Evolutionary conservation across 2,888 invertebrate genomes (phyloP), one percentile per base, ranked within the genome.

Genomic region (Patella caerulea): DNA sequence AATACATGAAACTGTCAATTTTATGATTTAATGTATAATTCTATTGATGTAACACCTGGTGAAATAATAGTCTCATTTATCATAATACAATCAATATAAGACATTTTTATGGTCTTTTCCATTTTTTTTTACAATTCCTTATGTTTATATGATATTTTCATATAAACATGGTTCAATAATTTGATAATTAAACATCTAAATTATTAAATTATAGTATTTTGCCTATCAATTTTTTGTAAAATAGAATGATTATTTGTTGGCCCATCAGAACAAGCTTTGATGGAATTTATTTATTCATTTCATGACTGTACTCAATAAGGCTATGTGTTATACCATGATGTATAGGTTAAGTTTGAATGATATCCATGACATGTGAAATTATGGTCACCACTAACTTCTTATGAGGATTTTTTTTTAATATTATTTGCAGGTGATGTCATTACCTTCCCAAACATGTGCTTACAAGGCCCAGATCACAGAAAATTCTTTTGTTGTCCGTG

Each of bases 381-480:
- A 45, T 1, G 7, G 9, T 45, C 9, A 45, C 9, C 9, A 45
- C 45, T 45, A 9, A 45, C 45, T 9, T 9, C 9, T 45, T 45
- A 45, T 45, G 5, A 45, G 34, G 34, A 5, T 9, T 45, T 45
- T 45, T 45, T 7, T 45, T 0, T 75, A 19, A 54, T 17, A 75
- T 71, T 78, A 70, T 73, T 78, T 83, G 1, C 97, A 98, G 93
- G 97, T 98, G 83, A 95, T 98, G 83, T 97, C 97, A 84, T 94
- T 98, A 91, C 98, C 98, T 83, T 97, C 97, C 87, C 98, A 98
- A 93, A 96, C 96, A 92, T 97, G 97, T 93, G 95, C 97, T 87
- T 97, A 97, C 93, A 94, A 97, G 88, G 96, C 96, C 92, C 97
- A 97, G 93, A 94, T 98, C 87, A 92, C 93, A n/a, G 98, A 98